phyloP scores from a whole-genome alignment of 2,888 invertebrate species.

The Euclidia mi region DNA sequence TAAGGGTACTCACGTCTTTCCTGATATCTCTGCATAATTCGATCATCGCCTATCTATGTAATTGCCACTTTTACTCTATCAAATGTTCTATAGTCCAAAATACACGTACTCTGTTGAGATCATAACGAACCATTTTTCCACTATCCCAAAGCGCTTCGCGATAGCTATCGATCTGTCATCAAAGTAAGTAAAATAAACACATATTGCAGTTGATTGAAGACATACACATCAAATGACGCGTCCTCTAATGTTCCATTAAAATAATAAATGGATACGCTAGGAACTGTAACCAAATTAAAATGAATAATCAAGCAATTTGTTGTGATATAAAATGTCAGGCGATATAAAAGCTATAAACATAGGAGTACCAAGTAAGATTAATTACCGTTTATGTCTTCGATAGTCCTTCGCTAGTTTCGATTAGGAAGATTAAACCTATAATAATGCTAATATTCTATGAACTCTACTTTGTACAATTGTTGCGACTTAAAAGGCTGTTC shows the following conservation, averaged over 20 bases:
- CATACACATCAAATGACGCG: conserved; percentile 36
- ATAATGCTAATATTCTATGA: no score
- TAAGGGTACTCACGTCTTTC: conserved; percentile 18
- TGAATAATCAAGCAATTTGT: conserved; percentile 3
- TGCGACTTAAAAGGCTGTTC: no score
- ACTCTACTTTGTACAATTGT: no score
- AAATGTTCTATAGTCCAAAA: conserved; percentile 37
- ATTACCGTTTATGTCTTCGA: no score
- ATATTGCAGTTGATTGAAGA: conserved; percentile 42
- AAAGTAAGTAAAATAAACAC: conserved; percentile 38
- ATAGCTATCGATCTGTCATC: conserved; percentile 50
- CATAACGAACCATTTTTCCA: conserved; percentile 42
- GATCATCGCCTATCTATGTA: conserved; percentile 24
- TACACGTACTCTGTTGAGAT: conserved; percentile 34
- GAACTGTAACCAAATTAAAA: conserved; percentile 16
- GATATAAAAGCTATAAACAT: neutral
- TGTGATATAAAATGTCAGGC: neutral
- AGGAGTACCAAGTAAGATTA: no score
- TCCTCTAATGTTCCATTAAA: conserved; percentile 37
- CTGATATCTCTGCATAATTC: conserved; percentile 32
- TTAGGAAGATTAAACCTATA: no score
- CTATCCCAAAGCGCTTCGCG: conserved; percentile 32
- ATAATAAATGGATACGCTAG: conserved; percentile 19
- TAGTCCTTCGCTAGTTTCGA: no score
- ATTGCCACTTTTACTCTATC: conserved; percentile 31